Base-by-base conservation (phyloP, 2,888 invertebrate genomes). In the Helicoverpa assulta region DNA sequence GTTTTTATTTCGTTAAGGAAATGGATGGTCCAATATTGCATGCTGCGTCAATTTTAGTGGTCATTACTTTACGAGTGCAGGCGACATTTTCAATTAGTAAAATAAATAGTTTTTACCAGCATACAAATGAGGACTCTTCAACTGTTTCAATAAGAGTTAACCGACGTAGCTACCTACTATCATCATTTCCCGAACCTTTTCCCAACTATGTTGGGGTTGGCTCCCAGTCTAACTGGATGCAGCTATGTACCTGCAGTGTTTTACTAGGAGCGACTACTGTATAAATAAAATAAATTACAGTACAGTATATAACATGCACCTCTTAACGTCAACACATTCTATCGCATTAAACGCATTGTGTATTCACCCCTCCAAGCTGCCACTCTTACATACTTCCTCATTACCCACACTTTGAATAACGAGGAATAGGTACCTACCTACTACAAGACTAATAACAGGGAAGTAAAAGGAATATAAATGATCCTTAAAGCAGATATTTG, bases 401-500 rank as follows among this genome's bases (percentile, higher is more conserved):
- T 72, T 64, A 72, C 63, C 37, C 21, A 58, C 51, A 76, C 76
- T 76, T 76, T 72, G 76, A 77, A 78, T 74, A 74, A 78, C 74
- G 74, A 74, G 71, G 71, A 74, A 71, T 79, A 26, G 26, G 26
- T 26, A 26, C 26, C 26, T 26, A 26, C 26, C 26, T 26, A 26
- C 26, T 26, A 78, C 58, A 72, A 50, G 62, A 76, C 78, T 84
- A 83, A 82, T 77, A 80, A 79, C 66, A 67, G 67, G 72, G 74
- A 77, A 76, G 73, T 76, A 78, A 76, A 76, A 73, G 78, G 84
- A 83, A 85, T 85, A 76, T 79, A 86, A 84, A 84, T 80, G 83
- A 80, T 86, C 80, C 87, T 88, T 82, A 78, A 78, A 81, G 71
- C 61, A 78, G 89, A 89, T 89, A 83, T 86, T 82, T 65, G 64